Percentiles rank a stretch among this genome's conserved stretches.
Conservation (phyloP, 2,888 invertebrate species). For the Cosmorhoe ocellata region DNA sequence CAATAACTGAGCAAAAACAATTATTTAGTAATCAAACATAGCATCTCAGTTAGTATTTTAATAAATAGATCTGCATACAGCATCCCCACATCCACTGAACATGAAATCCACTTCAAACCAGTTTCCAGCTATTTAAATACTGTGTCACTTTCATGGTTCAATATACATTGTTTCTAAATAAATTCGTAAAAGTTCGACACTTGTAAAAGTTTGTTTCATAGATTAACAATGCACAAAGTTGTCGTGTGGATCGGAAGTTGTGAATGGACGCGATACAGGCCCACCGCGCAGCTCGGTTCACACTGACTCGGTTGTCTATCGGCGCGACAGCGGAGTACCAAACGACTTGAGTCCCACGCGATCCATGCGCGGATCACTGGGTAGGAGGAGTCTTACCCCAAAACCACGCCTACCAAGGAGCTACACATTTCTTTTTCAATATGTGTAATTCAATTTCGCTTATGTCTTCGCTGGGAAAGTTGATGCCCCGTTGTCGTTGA, state of each 20-base stretch:
- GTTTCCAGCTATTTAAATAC: slow-evolving; percentile 34
- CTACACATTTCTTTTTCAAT: slow-evolving; percentile 83
- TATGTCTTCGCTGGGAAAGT: slow-evolving; percentile 83
- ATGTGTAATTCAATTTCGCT: slow-evolving; percentile 83
- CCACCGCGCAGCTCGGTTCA: slow-evolving; percentile 48
- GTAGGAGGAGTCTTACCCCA: slow-evolving; percentile 73
- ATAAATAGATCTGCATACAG: slow-evolving; percentile 42
- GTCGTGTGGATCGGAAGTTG: slow-evolving; percentile 55
- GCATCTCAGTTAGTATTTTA: slow-evolving; percentile 33
- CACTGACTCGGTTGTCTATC: slow-evolving; percentile 51
- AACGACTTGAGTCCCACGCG: slow-evolving; percentile 62
- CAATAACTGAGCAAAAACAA: not conserved
- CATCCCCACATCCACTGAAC: slow-evolving; percentile 62
- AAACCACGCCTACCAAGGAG: slow-evolving; percentile 81
- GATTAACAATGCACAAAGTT: slow-evolving; percentile 40
- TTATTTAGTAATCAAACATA: slow-evolving; percentile 16
- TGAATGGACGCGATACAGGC: slow-evolving; percentile 51
- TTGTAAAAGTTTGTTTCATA: slow-evolving; percentile 50
- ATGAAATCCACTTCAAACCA: slow-evolving; percentile 55
- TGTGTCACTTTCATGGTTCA: slow-evolving; percentile 48
- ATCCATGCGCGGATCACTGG: slow-evolving; percentile 73
- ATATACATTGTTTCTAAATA: slow-evolving; percentile 40
- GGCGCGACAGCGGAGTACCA: slow-evolving; percentile 43
- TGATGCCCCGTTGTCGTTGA: slow-evolving; percentile 82
- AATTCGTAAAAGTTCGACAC: slow-evolving; percentile 57